Percentiles rank a stretch among this genome's conserved stretches.
Conservation (phyloP, 1,140 invertebrate species). For the Condylostylus longicornis region DNA sequence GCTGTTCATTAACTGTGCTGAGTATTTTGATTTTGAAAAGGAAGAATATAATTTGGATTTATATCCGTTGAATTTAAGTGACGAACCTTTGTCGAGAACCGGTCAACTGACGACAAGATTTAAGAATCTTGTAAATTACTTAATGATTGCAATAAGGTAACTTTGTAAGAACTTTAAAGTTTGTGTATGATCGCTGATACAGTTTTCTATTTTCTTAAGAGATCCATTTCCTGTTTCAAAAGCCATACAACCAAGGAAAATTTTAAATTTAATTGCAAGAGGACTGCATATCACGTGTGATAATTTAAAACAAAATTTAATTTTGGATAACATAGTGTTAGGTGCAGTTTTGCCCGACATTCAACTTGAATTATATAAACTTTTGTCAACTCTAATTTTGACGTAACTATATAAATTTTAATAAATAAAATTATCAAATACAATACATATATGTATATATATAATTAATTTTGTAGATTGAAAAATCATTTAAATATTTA, state of each 20-base stretch:
- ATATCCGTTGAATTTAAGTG: background rate
- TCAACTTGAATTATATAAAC: constrained; percentile 4
- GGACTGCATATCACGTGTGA: constrained; percentile 7
- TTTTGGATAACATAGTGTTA: constrained; percentile 7
- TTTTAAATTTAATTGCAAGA: constrained; percentile 5
- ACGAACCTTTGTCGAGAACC: constrained; percentile 6
- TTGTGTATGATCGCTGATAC: no score
- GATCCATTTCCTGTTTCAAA: constrained; percentile 9
- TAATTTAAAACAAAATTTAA: constrained; percentile 5
- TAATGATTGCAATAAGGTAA: constrained; percentile 5
- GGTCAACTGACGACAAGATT: constrained; percentile 6
- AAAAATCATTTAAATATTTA: constrained; percentile 2
- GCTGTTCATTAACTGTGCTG: constrained; percentile 4
- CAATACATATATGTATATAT: background rate
- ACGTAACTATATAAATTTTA: constrained; percentile 1
- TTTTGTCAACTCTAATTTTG: constrained; percentile 4
- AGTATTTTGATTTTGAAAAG: constrained; percentile 4
- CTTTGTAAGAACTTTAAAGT: background rate
- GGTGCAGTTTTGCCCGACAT: constrained; percentile 6
- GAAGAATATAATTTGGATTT: background rate
- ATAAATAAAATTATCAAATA: background rate
- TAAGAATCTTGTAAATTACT: constrained; percentile 5
- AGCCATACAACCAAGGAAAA: constrained; percentile 2
- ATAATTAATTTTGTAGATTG: constrained; percentile 1
- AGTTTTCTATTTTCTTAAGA: constrained; percentile 2